Percentiles rank a stretch among this genome's conserved stretches.
Evolutionary conservation across 2,113 vertebrate species (phyloP).

Genomic region (Cebidichthys violaceus): DNA sequence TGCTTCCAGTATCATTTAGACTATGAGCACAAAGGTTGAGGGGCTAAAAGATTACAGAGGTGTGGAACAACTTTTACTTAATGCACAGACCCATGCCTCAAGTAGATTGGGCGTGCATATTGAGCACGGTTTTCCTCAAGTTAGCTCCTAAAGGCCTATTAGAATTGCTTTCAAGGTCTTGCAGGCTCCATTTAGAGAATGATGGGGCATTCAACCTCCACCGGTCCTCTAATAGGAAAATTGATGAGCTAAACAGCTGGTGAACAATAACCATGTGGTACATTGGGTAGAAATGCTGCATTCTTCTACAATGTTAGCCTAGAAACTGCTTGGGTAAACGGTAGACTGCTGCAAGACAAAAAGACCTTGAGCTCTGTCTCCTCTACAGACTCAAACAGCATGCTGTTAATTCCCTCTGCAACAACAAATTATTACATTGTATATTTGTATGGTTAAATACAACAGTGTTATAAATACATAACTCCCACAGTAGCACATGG

Average conservation of each 20-base stretch:
- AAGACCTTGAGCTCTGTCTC: slow-evolving; percentile 46
- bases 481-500: background rate
- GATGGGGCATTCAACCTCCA: slow-evolving; percentile 57
- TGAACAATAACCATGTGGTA: slow-evolving; percentile 54
- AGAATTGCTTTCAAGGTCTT: slow-evolving; percentile 65
- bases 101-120: slow-evolving; percentile 59
- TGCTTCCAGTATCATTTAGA: slow-evolving; percentile 35
- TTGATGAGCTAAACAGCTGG: slow-evolving; percentile 62
- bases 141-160: slow-evolving; percentile 52
- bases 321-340: slow-evolving; percentile 21
- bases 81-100: slow-evolving; percentile 39
- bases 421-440: slow-evolving; percentile 3
- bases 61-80: slow-evolving; percentile 53
- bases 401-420: slow-evolving; percentile 7
- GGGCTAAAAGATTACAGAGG: slow-evolving; percentile 47
- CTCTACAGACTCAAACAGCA: slow-evolving; percentile 2
- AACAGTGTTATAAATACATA: slow-evolving; percentile 7
- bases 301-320: slow-evolving; percentile 27
- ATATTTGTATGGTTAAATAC: slow-evolving; percentile 7
- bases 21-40: slow-evolving; percentile 2
- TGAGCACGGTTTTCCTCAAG: slow-evolving; percentile 37
- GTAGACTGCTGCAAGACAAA: slow-evolving; percentile 23
- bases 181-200: slow-evolving; percentile 69
- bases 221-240: slow-evolving; percentile 64
- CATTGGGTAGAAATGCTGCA: slow-evolving; percentile 43